Evolutionary conservation across 1,140 invertebrate genomes (phyloP).

Genomic region (Procambarus clarkii): DNA sequence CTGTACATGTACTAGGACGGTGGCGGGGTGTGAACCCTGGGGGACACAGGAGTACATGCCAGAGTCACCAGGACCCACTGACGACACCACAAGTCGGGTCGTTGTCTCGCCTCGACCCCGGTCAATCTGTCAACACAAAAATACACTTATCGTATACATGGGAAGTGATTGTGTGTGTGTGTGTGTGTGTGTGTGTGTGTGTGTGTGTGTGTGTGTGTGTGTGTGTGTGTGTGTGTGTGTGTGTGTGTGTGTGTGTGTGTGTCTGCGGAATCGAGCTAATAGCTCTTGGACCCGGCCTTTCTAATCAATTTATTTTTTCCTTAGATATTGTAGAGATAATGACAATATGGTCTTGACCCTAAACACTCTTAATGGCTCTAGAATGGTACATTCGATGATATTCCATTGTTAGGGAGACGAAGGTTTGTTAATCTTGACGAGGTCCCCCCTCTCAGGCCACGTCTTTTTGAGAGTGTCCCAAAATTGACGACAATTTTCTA

Average conservation of each 20-base stretch:
- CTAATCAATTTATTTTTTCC: no score
- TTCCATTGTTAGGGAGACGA: no score
- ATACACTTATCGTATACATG: not conserved
- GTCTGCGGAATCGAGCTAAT: no score
- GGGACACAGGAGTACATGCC: constrained; percentile 29
- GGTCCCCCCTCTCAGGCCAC: no score
- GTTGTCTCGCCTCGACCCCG: constrained; percentile 32
- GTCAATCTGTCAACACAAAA: constrained; percentile 25
- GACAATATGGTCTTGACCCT: no score
- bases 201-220: constrained; percentile 41
- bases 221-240: constrained; percentile 41
- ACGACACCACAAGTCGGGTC: constrained; percentile 29
- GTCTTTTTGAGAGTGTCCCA: no score
- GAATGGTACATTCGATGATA: no score
- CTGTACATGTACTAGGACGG: not conserved
- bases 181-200: constrained; percentile 39
- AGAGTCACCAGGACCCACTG: constrained; percentile 46
- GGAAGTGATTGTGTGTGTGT: not conserved
- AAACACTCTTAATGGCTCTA: no score
- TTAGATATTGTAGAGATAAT: no score
- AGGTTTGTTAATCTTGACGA: no score
- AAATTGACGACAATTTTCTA: no score
- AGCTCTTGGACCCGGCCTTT: no score
- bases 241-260: constrained; percentile 17
- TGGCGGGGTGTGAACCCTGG: not conserved